phyloP scores from a whole-genome alignment of 2,888 invertebrate species.

The Mechanitis mazaeus region DNA sequence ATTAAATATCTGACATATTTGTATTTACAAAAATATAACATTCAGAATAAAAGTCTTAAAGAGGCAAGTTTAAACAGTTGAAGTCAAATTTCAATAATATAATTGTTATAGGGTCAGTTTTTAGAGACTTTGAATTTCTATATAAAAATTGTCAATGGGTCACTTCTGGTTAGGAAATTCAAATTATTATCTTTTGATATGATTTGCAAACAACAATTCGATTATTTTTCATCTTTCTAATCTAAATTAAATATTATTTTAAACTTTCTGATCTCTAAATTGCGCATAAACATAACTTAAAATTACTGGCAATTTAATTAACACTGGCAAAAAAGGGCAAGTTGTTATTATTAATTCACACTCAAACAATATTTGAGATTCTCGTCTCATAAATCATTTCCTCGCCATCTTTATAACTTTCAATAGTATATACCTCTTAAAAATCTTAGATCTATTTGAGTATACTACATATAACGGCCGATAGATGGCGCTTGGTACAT shows the following conservation, averaged over 20 bases:
- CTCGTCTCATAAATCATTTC: neutral
- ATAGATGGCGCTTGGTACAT: neutral
- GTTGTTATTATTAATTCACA: neutral
- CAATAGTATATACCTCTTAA: neutral
- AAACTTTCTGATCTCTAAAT: neutral
- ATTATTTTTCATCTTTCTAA: too few relatives aligned
- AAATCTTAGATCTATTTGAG: neutral
- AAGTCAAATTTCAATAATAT: too few relatives aligned
- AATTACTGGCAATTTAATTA: neutral
- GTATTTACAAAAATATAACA: constrained; percentile 17
- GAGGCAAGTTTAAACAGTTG: too few relatives aligned
- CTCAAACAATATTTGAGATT: neutral
- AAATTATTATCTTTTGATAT: too few relatives aligned
- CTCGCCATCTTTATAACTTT: neutral
- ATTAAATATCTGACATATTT: constrained; percentile 17
- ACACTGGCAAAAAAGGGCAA: constrained; percentile 3
- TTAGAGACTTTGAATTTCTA: too few relatives aligned
- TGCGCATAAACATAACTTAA: neutral
- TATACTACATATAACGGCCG: neutral
- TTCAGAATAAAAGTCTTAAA: too few relatives aligned
- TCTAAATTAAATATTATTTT: too few relatives aligned
- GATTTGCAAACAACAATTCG: neutral
- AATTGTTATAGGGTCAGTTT: too few relatives aligned
- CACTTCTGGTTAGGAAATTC: too few relatives aligned
- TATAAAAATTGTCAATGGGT: too few relatives aligned